Conservation (phyloP, 2,797 vertebrate genomes). For the Ctenopoma multispine region DNA sequence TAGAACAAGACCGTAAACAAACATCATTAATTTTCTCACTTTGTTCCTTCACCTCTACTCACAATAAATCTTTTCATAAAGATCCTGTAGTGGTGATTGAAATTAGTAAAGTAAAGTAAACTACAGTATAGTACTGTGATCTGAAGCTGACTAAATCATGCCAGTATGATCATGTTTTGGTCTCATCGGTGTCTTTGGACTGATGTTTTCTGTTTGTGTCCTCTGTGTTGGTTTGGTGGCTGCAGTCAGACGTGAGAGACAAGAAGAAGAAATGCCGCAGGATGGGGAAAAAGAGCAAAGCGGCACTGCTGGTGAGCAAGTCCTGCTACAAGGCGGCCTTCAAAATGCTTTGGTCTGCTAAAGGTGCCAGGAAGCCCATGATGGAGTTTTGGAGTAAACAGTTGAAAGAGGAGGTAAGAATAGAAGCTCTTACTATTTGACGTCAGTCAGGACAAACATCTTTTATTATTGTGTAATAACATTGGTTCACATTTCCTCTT, state of each 20-base stretch:
- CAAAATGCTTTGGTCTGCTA: constrained; percentile 73
- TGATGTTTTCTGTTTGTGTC: not conserved
- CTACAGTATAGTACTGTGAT: too few relatives aligned
- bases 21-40: too few relatives aligned
- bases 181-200: too few relatives aligned
- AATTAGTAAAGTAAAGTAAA: too few relatives aligned
- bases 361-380: constrained; percentile 76
- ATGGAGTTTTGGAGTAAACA: constrained; percentile 76
- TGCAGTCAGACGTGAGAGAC: constrained; percentile 34
- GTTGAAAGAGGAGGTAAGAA: constrained; percentile 73
- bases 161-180: too few relatives aligned
- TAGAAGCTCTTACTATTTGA: not conserved
- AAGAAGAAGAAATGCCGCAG: constrained; percentile 43
- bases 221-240: not conserved
- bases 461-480: not conserved
- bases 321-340: constrained; percentile 75
- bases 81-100: too few relatives aligned
- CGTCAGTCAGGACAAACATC: not conserved
- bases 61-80: too few relatives aligned
- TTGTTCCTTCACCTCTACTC: too few relatives aligned
- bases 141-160: too few relatives aligned
- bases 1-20: too few relatives aligned
- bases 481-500: not conserved
- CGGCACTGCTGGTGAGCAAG: constrained; percentile 69
- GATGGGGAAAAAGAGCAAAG: constrained; percentile 77